Conservation (phyloP, 2,113 vertebrate genomes). For the Xiphias gladius region DNA sequence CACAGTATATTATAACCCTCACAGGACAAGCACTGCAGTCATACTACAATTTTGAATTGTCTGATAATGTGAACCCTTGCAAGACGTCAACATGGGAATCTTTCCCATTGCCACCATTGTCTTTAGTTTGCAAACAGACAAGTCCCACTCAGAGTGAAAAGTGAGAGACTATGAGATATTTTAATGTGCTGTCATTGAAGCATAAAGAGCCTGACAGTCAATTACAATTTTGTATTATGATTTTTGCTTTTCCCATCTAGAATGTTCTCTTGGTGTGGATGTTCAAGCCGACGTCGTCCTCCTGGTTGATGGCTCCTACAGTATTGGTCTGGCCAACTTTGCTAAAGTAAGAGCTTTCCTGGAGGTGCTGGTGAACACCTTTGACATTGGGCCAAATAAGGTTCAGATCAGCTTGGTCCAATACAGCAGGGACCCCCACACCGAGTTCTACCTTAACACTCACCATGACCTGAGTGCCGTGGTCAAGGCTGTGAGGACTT, state of each 20-base stretch:
- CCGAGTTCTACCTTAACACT: slow-evolving; percentile 94
- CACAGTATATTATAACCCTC: too few relatives aligned
- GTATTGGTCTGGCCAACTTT: slow-evolving; percentile 96
- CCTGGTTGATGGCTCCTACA: slow-evolving; percentile 98
- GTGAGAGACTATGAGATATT: too few relatives aligned
- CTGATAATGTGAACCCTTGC: too few relatives aligned
- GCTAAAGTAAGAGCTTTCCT: slow-evolving; percentile 97
- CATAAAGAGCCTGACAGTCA: too few relatives aligned
- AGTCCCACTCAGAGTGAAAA: too few relatives aligned
- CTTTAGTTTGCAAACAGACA: too few relatives aligned
- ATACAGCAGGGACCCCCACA: slow-evolving; percentile 95
- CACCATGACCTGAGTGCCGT: slow-evolving; percentile 89
- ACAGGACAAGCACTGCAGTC: too few relatives aligned
- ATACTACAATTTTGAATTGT: too few relatives aligned
- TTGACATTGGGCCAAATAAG: slow-evolving; percentile 92
- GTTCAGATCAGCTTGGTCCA: slow-evolving; percentile 98
- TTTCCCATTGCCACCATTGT: too few relatives aligned
- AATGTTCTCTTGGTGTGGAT: slow-evolving; percentile 95
- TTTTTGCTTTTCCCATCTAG: slow-evolving; percentile 76
- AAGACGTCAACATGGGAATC: too few relatives aligned
- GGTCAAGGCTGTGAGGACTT: slow-evolving; percentile 92
- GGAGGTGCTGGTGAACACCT: slow-evolving; percentile 95
- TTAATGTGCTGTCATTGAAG: too few relatives aligned
- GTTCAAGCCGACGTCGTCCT: slow-evolving; percentile 97
- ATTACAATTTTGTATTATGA: background rate